Base-by-base conservation (phyloP, 2,113 vertebrate genomes). In the Crocuta crocuta region DNA sequence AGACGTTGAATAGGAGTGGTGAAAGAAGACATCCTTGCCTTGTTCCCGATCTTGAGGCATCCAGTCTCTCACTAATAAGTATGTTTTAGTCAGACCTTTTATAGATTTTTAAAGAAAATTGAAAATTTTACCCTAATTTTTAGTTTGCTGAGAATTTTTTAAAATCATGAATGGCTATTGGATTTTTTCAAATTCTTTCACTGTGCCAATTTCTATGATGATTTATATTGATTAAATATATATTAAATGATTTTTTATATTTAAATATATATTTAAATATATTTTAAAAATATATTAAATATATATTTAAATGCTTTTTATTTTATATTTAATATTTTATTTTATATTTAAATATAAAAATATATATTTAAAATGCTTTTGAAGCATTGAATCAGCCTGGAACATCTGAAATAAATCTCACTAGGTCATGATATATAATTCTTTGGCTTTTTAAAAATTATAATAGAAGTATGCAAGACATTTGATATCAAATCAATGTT, bases 401-500 rank as follows among this genome's bases (percentile, higher is more conserved):
- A n/a, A 55, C 35, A 73, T 63, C 28, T 86, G 13, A 9, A 93
- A 92, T 65, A 88, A 95, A 95, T 24, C 5, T 92, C 9, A 39
- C 61, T 91, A 83, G 19, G 17, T 66, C n/a, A 95, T 76, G 53
- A 84, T 53, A 82, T 43, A 45, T 61, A 63, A 84, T 91, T 91
- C 11, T 48, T 89, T 88, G 48, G 16, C 2, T 63, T 90, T 95
- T 93, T 87, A 9, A 81, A 71, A 92, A n/a, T 43, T 55, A 91
- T 31, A 23, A 76, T 19, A 84, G 65, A 88, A 83, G 0, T 74
- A 33, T 74, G 19, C 71, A 81, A 80, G 26, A 7, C 4, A 43
- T 65, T 97, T 71, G 5, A 88, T 78, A 95, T 81, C 71, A 83
- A 80, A 88, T 83, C 65, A 81, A 10, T 73, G 13, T 94, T 80